Base-by-base conservation (phyloP, 2,888 invertebrate species). In the Alentia gelatinosa region DNA sequence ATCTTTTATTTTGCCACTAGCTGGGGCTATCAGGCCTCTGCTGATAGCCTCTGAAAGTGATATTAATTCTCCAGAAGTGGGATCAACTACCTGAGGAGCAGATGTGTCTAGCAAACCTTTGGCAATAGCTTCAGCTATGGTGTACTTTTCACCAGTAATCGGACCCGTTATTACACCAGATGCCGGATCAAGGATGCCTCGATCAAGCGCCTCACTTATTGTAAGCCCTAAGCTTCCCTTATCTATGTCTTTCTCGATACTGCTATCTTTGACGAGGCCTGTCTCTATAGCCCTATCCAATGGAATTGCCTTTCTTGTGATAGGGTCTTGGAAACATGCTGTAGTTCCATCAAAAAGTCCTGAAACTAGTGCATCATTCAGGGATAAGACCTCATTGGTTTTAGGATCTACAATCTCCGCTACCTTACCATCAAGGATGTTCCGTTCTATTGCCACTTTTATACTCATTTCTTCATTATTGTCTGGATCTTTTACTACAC, bases 1-100 rank as follows among this genome's bases (percentile, higher is more conserved):
- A 94, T 98, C 98, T 91, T 97, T 96, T 96, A 98, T 99, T 95
- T 98, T 97, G n/a, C 98, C 98, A 94, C 97, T 97, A 96, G 98
- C 98, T 1, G 98, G 97, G 96, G 98, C 98, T 74, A 98, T 97
- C 15, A 98, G 97, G 91, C 98, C 98, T 94, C 97, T 97, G 90
- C 97, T 97, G 94, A 99, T 97, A 42, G 99, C 98, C 96, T 98
- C 97, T 94, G 97, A 97, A 92, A 99, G 97, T 7, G 98, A 98
- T 74, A 99, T 96, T 96, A 98, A 98, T 50, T 97, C 97, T 94
- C 98, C 98, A 89, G 97, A 97, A 95, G 97, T 68, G 30, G 92
- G 92, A 39, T 92, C 83, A 12, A 47, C 30, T 63, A 93, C 93
- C 33, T 83, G 89, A 12, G 92, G 92, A 19, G 91, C 74, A 3